Base-by-base conservation (phyloP, 2,888 invertebrate genomes). In the Drosophila emarginata region DNA sequence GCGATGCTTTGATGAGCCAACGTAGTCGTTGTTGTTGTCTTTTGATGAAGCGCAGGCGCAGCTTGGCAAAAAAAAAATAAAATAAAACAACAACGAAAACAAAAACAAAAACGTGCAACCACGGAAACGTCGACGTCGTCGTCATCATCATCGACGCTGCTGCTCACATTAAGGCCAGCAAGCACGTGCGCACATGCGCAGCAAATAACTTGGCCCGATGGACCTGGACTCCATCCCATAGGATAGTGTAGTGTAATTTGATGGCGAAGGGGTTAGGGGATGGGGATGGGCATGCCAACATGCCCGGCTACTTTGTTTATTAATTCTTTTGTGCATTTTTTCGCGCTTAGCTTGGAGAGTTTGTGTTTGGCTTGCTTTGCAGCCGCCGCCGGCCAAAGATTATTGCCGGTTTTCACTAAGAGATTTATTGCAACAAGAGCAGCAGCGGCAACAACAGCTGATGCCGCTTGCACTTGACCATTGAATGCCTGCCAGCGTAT, bases 331-430 rank as follows among this genome's bases (percentile, higher is more conserved):
- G 87, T 87, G 88, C 88, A 84, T 84, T 80, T 88, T 87, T 83
- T 88, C 84, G 78, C 87, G 86, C 87, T 86, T 80, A 72, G 51
- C 65, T 66, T 61, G 59, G 69, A 66, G 54, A 53, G 37, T 61
- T 64, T 77, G 63, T 61, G 69, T 60, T 45, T 9, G 45, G 23
- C 59, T 39, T 23, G 39, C 11, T 37, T 52, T 61, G 37, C 21
- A 45, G 18, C 18, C 18, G 45, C 45, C 45, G 45, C 18, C 11
- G 45, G 45, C 11, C 72, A 80, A 81, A 85, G 74, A 80, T 87
- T 88, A 80, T 87, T 87, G 89, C 85, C 82, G 85, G 89, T 85
- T 89, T 87, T 87, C 85, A 85, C 87, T 88, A 82, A 80, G 88
- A 89, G 89, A 87, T 87, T 87, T 89, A 87, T 87, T 71, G 80